Evolutionary conservation across 2,113 vertebrate genomes (phyloP).

Genomic region (Lasiurus borealis): DNA sequence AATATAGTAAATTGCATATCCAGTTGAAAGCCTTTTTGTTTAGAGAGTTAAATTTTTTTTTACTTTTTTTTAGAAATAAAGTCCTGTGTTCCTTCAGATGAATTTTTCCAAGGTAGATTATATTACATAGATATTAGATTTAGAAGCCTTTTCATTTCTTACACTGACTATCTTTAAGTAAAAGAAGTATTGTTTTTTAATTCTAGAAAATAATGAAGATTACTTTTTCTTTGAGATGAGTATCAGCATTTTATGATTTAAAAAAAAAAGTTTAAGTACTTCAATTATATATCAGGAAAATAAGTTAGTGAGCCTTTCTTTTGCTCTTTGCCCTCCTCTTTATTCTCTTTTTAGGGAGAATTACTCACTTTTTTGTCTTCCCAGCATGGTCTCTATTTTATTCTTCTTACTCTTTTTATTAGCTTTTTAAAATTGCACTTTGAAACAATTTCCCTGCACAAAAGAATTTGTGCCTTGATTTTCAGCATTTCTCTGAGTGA

Average conservation of each 20-base stretch:
- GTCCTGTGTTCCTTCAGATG: neutral
- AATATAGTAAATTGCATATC: neutral
- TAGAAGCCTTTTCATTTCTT: constrained; percentile 3
- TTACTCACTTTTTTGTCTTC: constrained; percentile 53
- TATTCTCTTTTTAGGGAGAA: neutral
- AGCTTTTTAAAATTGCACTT: neutral
- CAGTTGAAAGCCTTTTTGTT: neutral
- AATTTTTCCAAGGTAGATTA: neutral
- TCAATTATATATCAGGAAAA: constrained; percentile 89
- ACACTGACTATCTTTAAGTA: constrained; percentile 83
- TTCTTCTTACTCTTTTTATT: neutral
- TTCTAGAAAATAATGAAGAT: constrained; percentile 75
- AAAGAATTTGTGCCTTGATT: constrained; percentile 77
- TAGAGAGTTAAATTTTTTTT: neutral
- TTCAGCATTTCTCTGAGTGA: constrained; percentile 80
- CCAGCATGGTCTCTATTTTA: neutral
- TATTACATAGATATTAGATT: neutral
- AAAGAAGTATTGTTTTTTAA: constrained; percentile 68
- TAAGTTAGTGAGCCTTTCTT: constrained; percentile 73
- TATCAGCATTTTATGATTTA: constrained; percentile 77
- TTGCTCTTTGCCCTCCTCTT: neutral
- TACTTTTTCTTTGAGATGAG: constrained; percentile 63
- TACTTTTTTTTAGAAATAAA: constrained; percentile 7
- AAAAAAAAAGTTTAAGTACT: constrained; percentile 83
- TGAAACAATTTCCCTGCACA: constrained; percentile 30